These are phyloP conservation scores for Castor canadensis DNA, from an alignment of 2,113 vertebrate genomes.

Conservation along the genomic window DNA sequence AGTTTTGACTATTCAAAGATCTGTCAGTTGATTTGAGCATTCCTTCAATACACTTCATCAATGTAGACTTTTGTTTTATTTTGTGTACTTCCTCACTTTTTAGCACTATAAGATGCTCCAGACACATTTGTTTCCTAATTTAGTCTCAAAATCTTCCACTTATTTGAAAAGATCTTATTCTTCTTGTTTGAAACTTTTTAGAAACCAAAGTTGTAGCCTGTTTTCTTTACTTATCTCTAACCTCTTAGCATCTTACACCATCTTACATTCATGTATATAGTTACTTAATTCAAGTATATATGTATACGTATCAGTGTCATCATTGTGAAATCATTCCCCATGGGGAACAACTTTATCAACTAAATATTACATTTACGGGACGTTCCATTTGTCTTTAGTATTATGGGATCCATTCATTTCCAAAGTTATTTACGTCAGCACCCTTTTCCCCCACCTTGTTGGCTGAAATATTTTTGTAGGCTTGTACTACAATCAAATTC, in stretches of 20 bases:
- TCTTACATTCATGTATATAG: not conserved
- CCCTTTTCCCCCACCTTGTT: not conserved
- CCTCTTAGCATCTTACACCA: not conserved
- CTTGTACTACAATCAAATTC: not conserved
- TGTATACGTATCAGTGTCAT: not conserved
- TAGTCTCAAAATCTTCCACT: not conserved
- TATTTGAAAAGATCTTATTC: not conserved
- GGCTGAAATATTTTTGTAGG: not conserved
- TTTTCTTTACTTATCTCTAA: not conserved
- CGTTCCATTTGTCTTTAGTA: not conserved
- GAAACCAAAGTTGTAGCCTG: not conserved
- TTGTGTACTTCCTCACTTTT: not conserved
- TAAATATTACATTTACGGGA: not conserved
- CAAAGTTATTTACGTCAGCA: not conserved
- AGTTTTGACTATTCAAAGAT: not conserved
- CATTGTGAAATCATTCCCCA: not conserved
- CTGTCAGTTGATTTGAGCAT: not conserved
- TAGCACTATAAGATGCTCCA: not conserved
- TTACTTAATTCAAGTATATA: not conserved
- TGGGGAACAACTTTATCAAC: not conserved
- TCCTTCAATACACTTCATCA: not conserved
- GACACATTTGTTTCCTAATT: not conserved
- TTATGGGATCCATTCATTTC: not conserved
- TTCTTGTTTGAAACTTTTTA: not conserved
- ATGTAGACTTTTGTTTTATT: not conserved